These are phyloP conservation scores for Anas platyrhynchos DNA, from an alignment of 2,113 vertebrate species.

Conservation along the genomic window DNA sequence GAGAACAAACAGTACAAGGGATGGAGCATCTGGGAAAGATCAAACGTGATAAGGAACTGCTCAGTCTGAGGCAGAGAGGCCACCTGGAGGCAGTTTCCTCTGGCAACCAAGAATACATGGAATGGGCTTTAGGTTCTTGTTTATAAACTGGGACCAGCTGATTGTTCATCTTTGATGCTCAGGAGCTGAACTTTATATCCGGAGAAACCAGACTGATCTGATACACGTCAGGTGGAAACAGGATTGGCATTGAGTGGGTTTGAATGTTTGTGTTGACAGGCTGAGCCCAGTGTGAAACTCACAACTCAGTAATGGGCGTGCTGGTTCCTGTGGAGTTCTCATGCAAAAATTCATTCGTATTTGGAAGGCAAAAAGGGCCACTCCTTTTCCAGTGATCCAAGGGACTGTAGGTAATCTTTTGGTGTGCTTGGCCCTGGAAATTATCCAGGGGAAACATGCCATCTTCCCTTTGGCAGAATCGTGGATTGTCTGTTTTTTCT, in stretches of 20 bases:
- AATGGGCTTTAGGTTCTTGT: not conserved
- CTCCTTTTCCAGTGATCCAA: conserved; percentile 5
- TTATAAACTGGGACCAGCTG: not conserved
- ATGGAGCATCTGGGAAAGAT: not conserved
- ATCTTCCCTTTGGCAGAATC: not conserved
- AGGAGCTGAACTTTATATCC: not conserved
- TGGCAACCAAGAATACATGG: not conserved
- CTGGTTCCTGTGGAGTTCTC: not conserved
- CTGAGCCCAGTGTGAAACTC: not conserved
- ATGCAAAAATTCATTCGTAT: not conserved
- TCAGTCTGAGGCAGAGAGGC: not conserved
- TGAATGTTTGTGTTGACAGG: not conserved
- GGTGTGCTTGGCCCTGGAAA: not conserved
- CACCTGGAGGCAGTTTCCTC: not conserved
- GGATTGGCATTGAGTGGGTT: not conserved
- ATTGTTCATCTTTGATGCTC: not conserved
- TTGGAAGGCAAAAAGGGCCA: conserved; percentile 23
- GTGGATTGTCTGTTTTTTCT: not conserved
- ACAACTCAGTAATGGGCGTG: not conserved
- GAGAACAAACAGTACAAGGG: not conserved
- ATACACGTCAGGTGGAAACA: not conserved
- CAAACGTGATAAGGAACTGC: not conserved
- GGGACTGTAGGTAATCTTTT: not conserved
- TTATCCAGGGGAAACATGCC: not conserved
- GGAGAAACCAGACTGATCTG: not conserved